These are phyloP conservation scores for Drosophila phalerata DNA, from an alignment of 2,888 invertebrate species.

Conservation along the genomic window DNA sequence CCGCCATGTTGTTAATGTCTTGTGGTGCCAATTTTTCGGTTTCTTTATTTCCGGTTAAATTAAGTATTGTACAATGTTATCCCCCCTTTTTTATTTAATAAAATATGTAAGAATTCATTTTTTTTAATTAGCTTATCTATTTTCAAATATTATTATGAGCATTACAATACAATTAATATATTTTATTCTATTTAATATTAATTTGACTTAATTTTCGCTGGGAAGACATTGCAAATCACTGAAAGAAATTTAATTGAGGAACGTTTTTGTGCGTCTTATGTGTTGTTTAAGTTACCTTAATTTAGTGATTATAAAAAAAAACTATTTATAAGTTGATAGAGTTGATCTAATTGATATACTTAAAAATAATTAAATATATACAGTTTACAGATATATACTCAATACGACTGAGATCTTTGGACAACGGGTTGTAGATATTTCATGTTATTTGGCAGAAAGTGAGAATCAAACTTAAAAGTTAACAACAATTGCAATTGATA, in stretches of 20 bases:
- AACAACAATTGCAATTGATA: slow-evolving; percentile 7
- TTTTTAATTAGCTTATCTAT: slow-evolving; percentile 34
- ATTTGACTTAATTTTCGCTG: slow-evolving; percentile 34
- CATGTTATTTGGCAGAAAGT: background rate
- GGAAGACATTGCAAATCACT: slow-evolving; percentile 76
- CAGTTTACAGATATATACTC: slow-evolving; percentile 44
- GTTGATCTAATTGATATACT: background rate
- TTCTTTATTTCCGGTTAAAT: background rate
- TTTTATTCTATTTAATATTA: slow-evolving; percentile 10
- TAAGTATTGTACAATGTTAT: background rate
- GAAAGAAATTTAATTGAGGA: slow-evolving; percentile 30
- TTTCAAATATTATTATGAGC: slow-evolving; percentile 15
- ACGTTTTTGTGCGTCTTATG: slow-evolving; percentile 39
- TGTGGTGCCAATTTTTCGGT: slow-evolving; percentile 2
- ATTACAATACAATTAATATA: slow-evolving; percentile 16
- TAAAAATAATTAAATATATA: slow-evolving; percentile 20
- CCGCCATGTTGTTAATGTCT: slow-evolving; percentile 45
- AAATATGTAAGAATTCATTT: slow-evolving; percentile 10
- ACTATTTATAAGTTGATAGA: background rate
- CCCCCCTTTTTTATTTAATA: background rate
- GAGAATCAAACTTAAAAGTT: background rate
- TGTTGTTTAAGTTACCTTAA: slow-evolving; percentile 14
- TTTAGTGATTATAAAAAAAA: background rate
- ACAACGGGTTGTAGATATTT: slow-evolving; percentile 28
- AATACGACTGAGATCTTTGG: slow-evolving; percentile 78